Evolutionary conservation across 2,888 invertebrate genomes (phyloP).

Genomic region (Drosophila peninsularis): DNA sequence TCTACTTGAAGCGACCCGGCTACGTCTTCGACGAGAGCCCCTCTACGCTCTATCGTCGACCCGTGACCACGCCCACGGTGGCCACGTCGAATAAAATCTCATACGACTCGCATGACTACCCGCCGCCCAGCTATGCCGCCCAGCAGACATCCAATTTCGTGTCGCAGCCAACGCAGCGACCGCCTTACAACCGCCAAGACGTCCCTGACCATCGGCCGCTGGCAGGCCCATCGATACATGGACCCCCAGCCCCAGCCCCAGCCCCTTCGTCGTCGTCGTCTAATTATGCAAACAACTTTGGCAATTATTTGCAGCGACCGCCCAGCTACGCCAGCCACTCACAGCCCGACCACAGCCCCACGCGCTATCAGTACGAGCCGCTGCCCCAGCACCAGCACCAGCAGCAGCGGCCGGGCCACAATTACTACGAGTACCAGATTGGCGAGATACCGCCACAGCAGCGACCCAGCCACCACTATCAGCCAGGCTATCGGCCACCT

Average conservation of each 20-base stretch:
- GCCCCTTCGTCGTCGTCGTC: conserved; percentile 44
- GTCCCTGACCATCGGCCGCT: too few relatives aligned
- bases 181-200: conserved; percentile 71
- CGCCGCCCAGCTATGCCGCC: conserved; percentile 80
- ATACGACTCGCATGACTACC: conserved; percentile 83
- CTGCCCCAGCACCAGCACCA: conserved; percentile 30
- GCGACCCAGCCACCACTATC: conserved; percentile 66
- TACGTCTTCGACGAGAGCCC: conserved; percentile 79
- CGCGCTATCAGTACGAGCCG: conserved; percentile 51
- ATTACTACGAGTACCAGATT: conserved; percentile 82
- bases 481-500: conserved; percentile 62
- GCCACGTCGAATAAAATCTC: conserved; percentile 70
- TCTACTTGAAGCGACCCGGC: conserved; percentile 73
- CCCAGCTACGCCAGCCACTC: conserved; percentile 45
- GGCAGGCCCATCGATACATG: conserved; percentile 49
- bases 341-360: conserved; percentile 25
- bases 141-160: conserved; percentile 72
- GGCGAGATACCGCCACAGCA: conserved; percentile 79
- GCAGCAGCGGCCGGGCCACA: conserved; percentile 61
- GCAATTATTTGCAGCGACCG: conserved; percentile 82
- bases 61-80: conserved; percentile 35
- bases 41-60: conserved; percentile 56
- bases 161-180: conserved; percentile 55
- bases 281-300: conserved; percentile 84
- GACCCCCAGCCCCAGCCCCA: conserved; percentile 14